Percentiles rank a stretch among this genome's conserved stretches.
Evolutionary conservation across 2,113 vertebrate genomes (phyloP).

Genomic region (Ascaphus truei): DNA sequence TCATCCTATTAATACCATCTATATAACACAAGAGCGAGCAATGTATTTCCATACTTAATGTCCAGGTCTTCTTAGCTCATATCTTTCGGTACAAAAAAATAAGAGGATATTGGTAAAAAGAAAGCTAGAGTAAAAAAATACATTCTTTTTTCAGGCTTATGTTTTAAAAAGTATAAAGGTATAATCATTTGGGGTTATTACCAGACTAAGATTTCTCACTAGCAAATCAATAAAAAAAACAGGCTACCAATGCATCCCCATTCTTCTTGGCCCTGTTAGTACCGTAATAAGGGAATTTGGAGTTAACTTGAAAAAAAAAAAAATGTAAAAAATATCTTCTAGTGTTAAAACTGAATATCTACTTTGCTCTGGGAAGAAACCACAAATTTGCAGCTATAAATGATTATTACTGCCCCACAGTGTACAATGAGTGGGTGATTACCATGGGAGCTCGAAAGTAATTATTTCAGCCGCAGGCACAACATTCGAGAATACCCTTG

Average conservation of each 20-base stretch:
- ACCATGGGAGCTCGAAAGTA: constrained; percentile 6
- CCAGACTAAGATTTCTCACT: constrained; percentile 18
- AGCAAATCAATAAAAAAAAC: constrained; percentile 14
- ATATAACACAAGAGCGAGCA: constrained; percentile 17
- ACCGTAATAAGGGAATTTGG: constrained; percentile 4
- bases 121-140: constrained; percentile 36
- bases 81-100: not conserved
- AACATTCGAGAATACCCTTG: constrained; percentile 35
- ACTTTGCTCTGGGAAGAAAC: constrained; percentile 19
- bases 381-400: constrained; percentile 4
- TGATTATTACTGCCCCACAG: constrained; percentile 8
- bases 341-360: constrained; percentile 30
- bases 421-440: constrained; percentile 24
- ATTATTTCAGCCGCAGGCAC: constrained; percentile 29
- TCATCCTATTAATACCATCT: constrained; percentile 18
- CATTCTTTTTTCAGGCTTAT: constrained; percentile 32
- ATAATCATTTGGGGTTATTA: constrained; percentile 8
- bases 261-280: not conserved
- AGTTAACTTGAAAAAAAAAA: constrained; percentile 22
- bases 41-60: constrained; percentile 3
- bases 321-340: constrained; percentile 33
- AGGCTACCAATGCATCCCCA: constrained; percentile 6
- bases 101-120: not conserved
- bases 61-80: constrained; percentile 24
- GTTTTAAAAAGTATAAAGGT: constrained; percentile 23